Percentiles rank a stretch among this genome's conserved stretches.
phyloP scores from a whole-genome alignment of 2,797 vertebrate species.

The Ataeniobius toweri region DNA sequence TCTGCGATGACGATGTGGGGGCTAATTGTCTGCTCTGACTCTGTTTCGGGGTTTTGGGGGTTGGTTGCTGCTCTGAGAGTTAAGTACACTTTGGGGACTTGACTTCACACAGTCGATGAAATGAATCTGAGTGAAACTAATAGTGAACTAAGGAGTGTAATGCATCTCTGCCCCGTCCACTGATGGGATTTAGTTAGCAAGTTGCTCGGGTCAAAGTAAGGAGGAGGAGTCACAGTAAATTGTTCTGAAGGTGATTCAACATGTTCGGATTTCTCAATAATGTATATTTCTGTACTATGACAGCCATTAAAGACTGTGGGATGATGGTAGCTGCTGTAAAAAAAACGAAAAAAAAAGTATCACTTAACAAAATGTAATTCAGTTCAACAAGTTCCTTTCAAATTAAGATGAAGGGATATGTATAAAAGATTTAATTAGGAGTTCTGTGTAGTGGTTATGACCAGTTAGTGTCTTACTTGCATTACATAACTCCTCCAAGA shows the following conservation, averaged over 20 bases:
- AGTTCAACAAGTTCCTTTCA: no score
- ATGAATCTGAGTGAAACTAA: constrained; percentile 62
- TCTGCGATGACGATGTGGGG: not conserved
- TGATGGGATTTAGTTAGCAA: constrained; percentile 38
- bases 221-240: not conserved
- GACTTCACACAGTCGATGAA: constrained; percentile 57
- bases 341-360: not conserved
- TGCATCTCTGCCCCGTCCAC: constrained; percentile 38
- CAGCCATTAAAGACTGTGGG: not conserved
- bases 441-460: no score
- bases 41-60: constrained; percentile 34
- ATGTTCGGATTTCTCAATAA: not conserved
- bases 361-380: not conserved
- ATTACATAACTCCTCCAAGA: no score
- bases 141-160: constrained; percentile 45
- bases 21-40: constrained; percentile 28
- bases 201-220: constrained; percentile 37
- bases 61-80: constrained; percentile 34
- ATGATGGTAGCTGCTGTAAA: not conserved
- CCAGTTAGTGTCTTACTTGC: no score
- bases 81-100: constrained; percentile 51
- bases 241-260: constrained; percentile 13
- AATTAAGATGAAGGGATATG: no score
- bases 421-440: no score
- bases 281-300: not conserved